Conservation (phyloP, 2,113 vertebrate species). For the Ornithorhynchus anatinus region DNA sequence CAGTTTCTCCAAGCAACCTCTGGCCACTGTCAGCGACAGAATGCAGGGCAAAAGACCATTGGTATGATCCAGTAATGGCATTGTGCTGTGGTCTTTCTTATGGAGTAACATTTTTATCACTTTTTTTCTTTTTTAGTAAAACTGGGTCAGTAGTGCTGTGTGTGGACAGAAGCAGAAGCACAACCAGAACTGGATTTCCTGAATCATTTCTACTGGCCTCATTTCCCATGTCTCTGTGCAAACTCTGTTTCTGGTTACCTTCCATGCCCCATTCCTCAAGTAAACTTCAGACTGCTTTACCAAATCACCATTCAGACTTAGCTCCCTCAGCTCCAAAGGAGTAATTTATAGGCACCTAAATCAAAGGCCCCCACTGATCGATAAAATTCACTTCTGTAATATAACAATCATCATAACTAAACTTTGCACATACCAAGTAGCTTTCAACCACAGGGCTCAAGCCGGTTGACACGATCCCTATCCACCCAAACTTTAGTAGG, state of each 20-base stretch:
- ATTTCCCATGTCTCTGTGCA: neutral
- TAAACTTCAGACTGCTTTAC: neutral
- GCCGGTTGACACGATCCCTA: neutral
- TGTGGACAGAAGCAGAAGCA: no score
- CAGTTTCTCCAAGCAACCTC: no score
- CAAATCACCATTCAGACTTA: neutral
- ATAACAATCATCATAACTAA: conserved; percentile 12
- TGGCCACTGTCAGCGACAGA: no score
- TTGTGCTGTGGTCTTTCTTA: no score
- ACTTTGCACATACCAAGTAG: neutral
- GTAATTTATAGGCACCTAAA: neutral
- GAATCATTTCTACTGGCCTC: neutral
- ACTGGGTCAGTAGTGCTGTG: no score
- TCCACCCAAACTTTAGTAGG: neutral
- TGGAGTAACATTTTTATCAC: no score
- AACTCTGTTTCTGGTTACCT: neutral
- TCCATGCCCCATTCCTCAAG: neutral
- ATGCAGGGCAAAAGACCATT: no score
- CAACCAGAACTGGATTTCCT: no score
- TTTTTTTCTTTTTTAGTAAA: no score
- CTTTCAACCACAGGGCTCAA: neutral
- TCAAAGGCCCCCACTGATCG: neutral
- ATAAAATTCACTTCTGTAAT: conserved; percentile 9
- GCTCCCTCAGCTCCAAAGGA: neutral
- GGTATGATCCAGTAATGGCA: no score